Evolutionary conservation across 1,140 invertebrate genomes (phyloP).

Genomic region (Caerostris darwini): DNA sequence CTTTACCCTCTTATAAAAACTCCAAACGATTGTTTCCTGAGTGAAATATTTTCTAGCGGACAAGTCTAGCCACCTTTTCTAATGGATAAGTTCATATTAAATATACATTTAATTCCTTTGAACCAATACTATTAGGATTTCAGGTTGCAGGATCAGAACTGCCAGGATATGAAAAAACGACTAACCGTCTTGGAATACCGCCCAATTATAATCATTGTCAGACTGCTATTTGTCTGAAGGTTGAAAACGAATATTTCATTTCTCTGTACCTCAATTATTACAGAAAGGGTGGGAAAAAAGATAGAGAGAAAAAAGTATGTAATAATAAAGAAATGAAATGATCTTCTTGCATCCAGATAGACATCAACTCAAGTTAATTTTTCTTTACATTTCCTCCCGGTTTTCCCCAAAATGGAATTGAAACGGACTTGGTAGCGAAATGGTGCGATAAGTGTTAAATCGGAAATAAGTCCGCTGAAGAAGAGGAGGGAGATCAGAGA

Average conservation of each 20-base stretch:
- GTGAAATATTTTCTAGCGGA: not conserved
- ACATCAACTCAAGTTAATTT: conserved; percentile 56
- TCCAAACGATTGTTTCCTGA: not conserved
- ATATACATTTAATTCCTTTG: no score
- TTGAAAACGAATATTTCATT: not conserved
- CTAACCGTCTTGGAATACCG: no score
- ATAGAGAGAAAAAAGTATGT: not conserved
- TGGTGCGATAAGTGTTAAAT: conserved; percentile 61
- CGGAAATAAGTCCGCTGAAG: conserved; percentile 50
- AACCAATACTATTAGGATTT: not conserved
- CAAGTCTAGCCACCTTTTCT: no score
- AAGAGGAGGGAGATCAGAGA: not conserved
- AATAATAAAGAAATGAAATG: not conserved
- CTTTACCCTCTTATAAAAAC: no score
- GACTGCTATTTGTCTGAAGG: not conserved
- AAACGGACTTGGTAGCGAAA: not conserved
- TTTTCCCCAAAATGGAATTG: conserved; percentile 56
- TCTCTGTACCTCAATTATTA: not conserved
- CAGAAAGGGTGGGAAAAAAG: not conserved
- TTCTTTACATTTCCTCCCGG: not conserved
- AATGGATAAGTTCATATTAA: no score
- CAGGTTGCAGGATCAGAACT: not conserved
- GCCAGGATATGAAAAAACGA: not conserved
- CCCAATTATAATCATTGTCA: not conserved
- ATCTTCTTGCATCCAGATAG: not conserved